phyloP scores from a whole-genome alignment of 2,113 vertebrate genomes.

The Nesogale talazaci region DNA sequence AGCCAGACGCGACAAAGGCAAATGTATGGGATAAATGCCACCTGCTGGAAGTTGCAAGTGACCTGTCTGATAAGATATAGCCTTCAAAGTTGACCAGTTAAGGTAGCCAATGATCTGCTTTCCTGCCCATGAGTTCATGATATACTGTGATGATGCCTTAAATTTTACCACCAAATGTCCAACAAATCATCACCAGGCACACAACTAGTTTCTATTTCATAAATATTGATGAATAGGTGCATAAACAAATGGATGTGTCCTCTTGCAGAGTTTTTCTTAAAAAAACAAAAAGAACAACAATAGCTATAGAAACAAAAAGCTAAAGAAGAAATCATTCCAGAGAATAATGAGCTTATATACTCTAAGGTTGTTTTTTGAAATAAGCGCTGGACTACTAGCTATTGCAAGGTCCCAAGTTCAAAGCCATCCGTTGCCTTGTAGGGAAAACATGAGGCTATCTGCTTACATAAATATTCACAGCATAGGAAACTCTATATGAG shows the following conservation, averaged over 20 bases:
- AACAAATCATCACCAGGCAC: not conserved
- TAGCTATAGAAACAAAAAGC: not conserved
- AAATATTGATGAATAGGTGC: constrained; percentile 59
- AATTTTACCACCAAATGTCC: constrained; percentile 3
- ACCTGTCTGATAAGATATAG: not conserved
- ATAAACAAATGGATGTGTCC: constrained; percentile 49
- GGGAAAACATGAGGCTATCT: too few species aligned
- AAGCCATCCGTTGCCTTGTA: too few species aligned
- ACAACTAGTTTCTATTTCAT: constrained; percentile 36
- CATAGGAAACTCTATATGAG: too few species aligned
- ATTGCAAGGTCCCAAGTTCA: too few species aligned
- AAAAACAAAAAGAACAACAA: not conserved
- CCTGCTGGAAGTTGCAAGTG: not conserved
- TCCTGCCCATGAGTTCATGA: not conserved
- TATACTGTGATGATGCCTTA: not conserved
- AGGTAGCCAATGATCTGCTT: constrained; percentile 3
- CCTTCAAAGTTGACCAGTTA: not conserved
- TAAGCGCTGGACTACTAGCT: too few species aligned
- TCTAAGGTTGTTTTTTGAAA: too few species aligned
- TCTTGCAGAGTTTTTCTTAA: constrained; percentile 32
- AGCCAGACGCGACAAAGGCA: not conserved
- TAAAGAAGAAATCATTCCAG: constrained; percentile 27
- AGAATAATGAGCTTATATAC: too few species aligned
- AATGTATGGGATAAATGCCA: constrained; percentile 5
- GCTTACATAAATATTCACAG: too few species aligned